phyloP scores from a whole-genome alignment of 2,797 vertebrate genomes.

The Chelon labrosus region DNA sequence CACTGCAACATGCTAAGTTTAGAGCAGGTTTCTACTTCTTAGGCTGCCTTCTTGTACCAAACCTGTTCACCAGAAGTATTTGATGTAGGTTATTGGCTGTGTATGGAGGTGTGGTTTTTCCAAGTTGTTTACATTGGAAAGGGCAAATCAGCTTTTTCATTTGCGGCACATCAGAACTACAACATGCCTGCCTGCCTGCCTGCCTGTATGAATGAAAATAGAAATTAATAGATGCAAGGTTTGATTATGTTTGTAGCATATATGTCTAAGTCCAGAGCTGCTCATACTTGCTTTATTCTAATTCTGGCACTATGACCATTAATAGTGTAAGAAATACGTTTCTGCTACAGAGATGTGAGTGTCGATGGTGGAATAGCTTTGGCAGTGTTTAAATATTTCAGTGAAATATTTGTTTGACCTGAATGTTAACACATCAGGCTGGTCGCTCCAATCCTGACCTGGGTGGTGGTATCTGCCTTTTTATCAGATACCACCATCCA shows the following conservation, averaged over 20 bases:
- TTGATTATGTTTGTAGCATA: neutral
- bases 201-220: neutral
- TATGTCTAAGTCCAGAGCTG: neutral
- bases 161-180: slow-evolving; percentile 1
- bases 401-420: slow-evolving; percentile 23
- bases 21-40: too few species aligned
- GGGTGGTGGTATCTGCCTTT: neutral
- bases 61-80: too few species aligned
- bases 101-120: neutral
- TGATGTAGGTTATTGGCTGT: too few species aligned
- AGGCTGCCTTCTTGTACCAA: too few species aligned
- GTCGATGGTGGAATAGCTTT: neutral
- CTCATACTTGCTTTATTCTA: neutral
- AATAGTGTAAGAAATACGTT: neutral
- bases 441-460: neutral
- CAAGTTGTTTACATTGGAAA: slow-evolving; percentile 16
- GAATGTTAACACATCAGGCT: neutral
- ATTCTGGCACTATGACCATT: neutral
- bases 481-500: too few species aligned
- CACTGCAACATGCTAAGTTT: too few species aligned
- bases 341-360: neutral
- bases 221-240: neutral
- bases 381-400: slow-evolving; percentile 14
- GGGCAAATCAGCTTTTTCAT: neutral
- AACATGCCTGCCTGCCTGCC: neutral